Conservation (phyloP, 2,113 vertebrate species). For the Xiphophorus couchianus region DNA sequence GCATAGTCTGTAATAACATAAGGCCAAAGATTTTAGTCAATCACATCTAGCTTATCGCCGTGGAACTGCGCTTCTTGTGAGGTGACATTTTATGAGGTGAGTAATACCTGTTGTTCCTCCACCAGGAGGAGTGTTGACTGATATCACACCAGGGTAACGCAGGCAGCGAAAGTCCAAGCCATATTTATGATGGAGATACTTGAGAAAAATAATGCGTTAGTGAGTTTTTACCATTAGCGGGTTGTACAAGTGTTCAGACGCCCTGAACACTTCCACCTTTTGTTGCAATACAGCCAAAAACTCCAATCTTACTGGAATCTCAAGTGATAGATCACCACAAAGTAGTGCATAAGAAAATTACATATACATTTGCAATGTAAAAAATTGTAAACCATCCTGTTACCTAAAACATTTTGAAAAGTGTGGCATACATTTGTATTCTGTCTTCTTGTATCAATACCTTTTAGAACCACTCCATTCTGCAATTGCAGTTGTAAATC, state of each 20-base stretch:
- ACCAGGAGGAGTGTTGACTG: slow-evolving; percentile 74
- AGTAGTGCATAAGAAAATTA: not conserved
- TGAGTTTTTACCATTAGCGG: not conserved
- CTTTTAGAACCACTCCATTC: not conserved
- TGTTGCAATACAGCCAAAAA: not conserved
- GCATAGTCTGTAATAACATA: slow-evolving; percentile 76
- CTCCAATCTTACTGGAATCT: not conserved
- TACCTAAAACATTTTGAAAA: too few species aligned
- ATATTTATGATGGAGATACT: slow-evolving; percentile 84
- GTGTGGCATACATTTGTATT: not conserved
- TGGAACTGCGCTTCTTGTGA: not conserved
- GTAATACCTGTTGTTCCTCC: slow-evolving; percentile 81
- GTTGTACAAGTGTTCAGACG: too few species aligned
- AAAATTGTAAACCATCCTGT: too few species aligned
- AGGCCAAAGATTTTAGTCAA: not conserved
- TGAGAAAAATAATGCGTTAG: slow-evolving; percentile 25
- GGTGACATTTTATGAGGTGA: not conserved
- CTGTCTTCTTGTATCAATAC: not conserved
- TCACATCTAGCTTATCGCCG: not conserved
- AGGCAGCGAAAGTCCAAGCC: slow-evolving; percentile 82
- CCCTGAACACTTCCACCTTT: too few species aligned
- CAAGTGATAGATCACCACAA: not conserved
- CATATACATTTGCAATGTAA: too few species aligned
- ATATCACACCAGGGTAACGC: slow-evolving; percentile 82
- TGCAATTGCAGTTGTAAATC: too few species aligned